phyloP scores from a whole-genome alignment of 2,113 vertebrate species.

The Sinosuthora webbiana region DNA sequence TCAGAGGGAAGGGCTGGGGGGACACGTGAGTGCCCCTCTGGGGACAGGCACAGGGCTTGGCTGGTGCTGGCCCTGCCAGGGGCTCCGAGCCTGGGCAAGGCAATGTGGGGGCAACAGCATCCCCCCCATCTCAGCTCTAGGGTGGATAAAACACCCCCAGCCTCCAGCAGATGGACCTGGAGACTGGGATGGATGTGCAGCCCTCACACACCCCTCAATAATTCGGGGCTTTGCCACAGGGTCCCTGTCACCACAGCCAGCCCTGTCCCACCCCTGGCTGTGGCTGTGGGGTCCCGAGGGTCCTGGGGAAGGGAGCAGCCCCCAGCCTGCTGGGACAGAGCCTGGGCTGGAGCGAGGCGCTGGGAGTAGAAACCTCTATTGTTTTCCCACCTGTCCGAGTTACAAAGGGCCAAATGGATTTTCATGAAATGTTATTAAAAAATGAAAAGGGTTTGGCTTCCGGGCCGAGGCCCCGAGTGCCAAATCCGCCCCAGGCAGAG shows the following conservation, averaged over 20 bases:
- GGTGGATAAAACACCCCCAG: neutral
- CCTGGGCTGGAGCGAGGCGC: rapidly evolving
- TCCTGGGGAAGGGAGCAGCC: neutral
- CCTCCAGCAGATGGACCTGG: neutral
- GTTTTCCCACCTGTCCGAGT: constrained; percentile 61
- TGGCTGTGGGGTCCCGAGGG: neutral
- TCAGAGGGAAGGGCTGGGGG: neutral
- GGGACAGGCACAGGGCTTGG: neutral
- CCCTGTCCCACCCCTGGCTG: neutral
- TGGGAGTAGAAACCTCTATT: neutral
- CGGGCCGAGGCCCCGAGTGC: constrained; percentile 39
- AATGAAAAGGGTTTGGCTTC: constrained; percentile 57
- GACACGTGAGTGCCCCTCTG: rapidly evolving
- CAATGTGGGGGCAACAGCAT: neutral
- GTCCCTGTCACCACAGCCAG: neutral
- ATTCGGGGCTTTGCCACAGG: rapidly evolving
- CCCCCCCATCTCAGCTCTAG: neutral
- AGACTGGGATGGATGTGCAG: too few species aligned
- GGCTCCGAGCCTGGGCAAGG: rapidly evolving
- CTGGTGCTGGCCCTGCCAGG: neutral
- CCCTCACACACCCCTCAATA: neutral
- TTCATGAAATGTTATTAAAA: constrained; percentile 64
- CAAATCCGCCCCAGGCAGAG: constrained; percentile 54
- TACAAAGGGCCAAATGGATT: constrained; percentile 63
- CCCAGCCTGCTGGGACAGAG: neutral